Percentiles rank a stretch among this genome's conserved stretches.
These are phyloP conservation scores for Drosophila limbata DNA, from an alignment of 2,888 invertebrate species.

Conservation along the genomic window DNA sequence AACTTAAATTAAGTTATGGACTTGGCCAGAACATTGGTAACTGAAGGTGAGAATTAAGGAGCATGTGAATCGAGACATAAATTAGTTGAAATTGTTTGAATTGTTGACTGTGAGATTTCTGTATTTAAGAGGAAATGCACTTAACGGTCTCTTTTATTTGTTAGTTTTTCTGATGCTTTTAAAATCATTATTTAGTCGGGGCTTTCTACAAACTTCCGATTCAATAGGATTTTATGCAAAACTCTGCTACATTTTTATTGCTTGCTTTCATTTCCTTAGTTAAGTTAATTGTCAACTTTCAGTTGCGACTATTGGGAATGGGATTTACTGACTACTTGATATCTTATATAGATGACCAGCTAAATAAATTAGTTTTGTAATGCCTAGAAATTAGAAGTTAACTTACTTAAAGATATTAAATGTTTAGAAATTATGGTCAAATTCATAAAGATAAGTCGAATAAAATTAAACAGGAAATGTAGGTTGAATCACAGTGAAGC, in stretches of 20 bases:
- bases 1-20: background rate
- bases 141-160: slow-evolving; percentile 12
- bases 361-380: too few relatives aligned
- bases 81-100: slow-evolving; percentile 4
- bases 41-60: slow-evolving; percentile 29
- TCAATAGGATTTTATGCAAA: slow-evolving; percentile 2
- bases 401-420: too few relatives aligned
- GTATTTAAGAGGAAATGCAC: slow-evolving; percentile 3
- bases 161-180: slow-evolving; percentile 2
- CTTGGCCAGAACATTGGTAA: slow-evolving; percentile 13
- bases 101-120: background rate
- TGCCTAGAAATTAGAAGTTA: too few relatives aligned
- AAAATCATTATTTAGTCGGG: background rate
- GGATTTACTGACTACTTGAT: background rate
- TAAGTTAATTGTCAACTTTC: slow-evolving; percentile 2
- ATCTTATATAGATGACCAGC: background rate
- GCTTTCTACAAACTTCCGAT: slow-evolving; percentile 11
- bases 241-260: background rate
- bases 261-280: slow-evolving; percentile 3
- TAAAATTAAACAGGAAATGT: too few relatives aligned
- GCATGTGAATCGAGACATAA: slow-evolving; percentile 14
- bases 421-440: too few relatives aligned
- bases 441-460: too few relatives aligned
- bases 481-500: too few relatives aligned
- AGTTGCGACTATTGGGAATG: background rate